These are phyloP conservation scores for Anastatus disparis DNA, from an alignment of 1,140 invertebrate species.

Conservation along the genomic window DNA sequence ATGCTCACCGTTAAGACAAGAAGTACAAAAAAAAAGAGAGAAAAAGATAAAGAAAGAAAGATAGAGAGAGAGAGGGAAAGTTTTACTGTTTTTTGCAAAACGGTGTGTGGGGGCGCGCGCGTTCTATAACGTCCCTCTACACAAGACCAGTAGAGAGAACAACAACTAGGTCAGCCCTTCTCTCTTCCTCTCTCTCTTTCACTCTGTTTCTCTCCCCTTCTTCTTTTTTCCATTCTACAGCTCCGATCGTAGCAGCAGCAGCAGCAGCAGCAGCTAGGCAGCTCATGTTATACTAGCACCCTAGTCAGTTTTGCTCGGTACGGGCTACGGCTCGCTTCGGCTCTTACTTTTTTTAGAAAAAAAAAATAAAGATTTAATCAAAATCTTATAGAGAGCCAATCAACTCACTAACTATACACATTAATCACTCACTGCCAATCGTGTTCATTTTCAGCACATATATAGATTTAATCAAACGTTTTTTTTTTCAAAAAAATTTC, in stretches of 20 bases:
- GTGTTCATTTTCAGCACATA: no score
- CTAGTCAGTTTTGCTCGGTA: constrained; percentile 49
- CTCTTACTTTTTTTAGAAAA: neutral
- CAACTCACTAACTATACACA: no score
- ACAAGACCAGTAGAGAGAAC: neutral
- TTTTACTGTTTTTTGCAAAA: neutral
- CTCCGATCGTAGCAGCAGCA: neutral
- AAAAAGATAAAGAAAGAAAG: neutral
- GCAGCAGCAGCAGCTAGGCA: no score
- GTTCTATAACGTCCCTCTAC: no score
- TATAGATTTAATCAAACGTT: no score
- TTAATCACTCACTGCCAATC: no score
- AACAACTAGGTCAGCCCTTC: constrained; percentile 23
- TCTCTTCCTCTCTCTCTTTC: neutral
- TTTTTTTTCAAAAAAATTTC: no score
- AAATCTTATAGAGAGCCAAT: no score
- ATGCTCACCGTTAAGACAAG: no score
- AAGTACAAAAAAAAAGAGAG: neutral
- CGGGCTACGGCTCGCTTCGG: constrained; percentile 46
- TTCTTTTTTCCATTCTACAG: no score
- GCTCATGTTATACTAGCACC: no score
- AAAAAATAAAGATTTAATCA: no score
- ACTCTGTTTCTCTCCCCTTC: neutral
- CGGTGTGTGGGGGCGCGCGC: constrained; percentile 1
- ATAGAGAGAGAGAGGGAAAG: neutral